Evolutionary conservation across 1,140 invertebrate species (phyloP), one percentile per base, ranked within the genome.

Genomic region (Bombus affinis): DNA sequence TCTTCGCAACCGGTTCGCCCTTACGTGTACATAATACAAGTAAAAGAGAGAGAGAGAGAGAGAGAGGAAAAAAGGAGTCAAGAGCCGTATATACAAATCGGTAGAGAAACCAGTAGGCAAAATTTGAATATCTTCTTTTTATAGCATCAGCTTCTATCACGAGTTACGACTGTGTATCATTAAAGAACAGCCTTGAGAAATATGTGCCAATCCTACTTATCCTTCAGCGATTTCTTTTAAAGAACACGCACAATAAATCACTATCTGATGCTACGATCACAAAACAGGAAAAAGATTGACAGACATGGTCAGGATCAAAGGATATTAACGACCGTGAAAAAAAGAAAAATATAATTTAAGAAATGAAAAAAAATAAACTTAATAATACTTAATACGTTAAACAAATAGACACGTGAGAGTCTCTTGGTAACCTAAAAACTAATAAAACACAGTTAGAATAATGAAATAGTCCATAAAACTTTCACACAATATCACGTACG

Each of bases 71-170:
- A 66, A 12, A 53, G 42, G 28, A 77, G 13, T n/a, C 37, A 39
- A 44, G 53, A 57, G 44, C 44, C 42, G 25, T 3, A 72, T 59
- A 68, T 2, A 42, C 8, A 59, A 13, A 70, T 32, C 9, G 70
- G 22, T 73, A 74, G n/a, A 65, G 68, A 72, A 74, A 80, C 87
- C 71, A 68, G 87, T 89, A 53, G 32, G 65, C 65, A 4, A 81
- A 89, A 83, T 89, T 89, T 75, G n/a, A 82, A 82, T 89, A 83
- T 70, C 84, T 86, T 89, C 62, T 82, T 83, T 86, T 72, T 74
- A 88, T 35, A 74, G 68, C 73, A n/a, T 68, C 37, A 37, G 35
- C 42, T 28, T 66, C 39, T 65, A 66, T 75, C 35, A 13, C 28
- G 47, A 15, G 32, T 32, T 15, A 32, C 35, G 37, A 35, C 5